Percentiles rank a stretch among this genome's conserved stretches.
Evolutionary conservation across 2,797 vertebrate species (phyloP).

Genomic region (Linurgus olivaceus): DNA sequence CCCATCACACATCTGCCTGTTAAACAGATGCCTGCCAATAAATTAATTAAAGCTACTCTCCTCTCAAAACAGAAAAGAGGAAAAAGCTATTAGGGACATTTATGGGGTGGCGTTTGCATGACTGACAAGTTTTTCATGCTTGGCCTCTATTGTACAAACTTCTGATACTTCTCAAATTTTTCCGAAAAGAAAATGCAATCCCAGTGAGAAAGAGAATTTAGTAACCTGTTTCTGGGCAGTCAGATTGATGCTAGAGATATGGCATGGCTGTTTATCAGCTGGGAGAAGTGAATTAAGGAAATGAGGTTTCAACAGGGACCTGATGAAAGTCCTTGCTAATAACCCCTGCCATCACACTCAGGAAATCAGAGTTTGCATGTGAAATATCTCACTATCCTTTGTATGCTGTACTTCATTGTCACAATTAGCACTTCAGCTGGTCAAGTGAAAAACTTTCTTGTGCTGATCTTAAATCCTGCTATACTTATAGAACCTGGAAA

Average conservation of each 20-base stretch:
- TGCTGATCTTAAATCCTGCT: not conserved
- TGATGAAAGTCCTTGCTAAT: not conserved
- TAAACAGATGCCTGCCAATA: slow-evolving; percentile 46
- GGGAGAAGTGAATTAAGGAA: not conserved
- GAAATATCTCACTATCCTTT: not conserved
- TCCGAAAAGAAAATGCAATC: not conserved
- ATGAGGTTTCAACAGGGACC: not conserved
- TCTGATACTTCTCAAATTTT: not conserved
- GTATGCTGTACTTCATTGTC: not conserved
- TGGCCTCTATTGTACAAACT: not conserved
- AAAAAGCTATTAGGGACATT: slow-evolving; percentile 43
- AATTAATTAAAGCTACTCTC: slow-evolving; percentile 47
- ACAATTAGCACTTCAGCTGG: not conserved
- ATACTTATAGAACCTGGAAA: not conserved
- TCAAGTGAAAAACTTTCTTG: not conserved
- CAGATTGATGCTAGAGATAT: not conserved
- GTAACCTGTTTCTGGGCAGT: not conserved
- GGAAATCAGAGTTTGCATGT: not conserved
- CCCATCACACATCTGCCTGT: slow-evolving; percentile 9
- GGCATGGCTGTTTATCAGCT: not conserved
- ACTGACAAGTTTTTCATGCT: slow-evolving; percentile 43
- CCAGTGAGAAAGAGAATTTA: not conserved
- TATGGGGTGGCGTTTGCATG: slow-evolving; percentile 28
- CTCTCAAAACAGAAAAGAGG: slow-evolving; percentile 33
- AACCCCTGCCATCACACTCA: not conserved